Conservation (phyloP, 2,888 invertebrate species). For the Chrysodeixis includens region DNA sequence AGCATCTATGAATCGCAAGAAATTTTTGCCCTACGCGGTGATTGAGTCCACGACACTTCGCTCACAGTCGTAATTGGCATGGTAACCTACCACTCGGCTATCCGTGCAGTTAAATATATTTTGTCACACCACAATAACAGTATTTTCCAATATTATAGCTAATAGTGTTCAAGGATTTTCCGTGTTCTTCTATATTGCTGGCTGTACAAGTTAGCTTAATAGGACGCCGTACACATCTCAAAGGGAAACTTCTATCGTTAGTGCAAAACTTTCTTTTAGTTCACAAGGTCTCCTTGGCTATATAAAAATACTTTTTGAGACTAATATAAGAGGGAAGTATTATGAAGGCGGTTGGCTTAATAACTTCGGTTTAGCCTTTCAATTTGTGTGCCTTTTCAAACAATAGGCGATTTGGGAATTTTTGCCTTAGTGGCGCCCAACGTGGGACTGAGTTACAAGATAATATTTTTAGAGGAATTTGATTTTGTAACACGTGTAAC, state of each 20-base stretch:
- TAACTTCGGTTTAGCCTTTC: not conserved
- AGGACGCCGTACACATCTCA: constrained; percentile 10
- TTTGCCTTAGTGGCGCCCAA: not conserved
- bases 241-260: constrained; percentile 25
- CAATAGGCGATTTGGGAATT: not conserved
- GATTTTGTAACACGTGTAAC: too few species aligned
- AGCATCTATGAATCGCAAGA: too few species aligned
- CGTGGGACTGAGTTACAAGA: not conserved
- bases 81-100: too few species aligned
- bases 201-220: constrained; percentile 2
- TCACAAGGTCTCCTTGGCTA: constrained; percentile 11
- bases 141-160: too few species aligned
- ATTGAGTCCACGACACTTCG: too few species aligned
- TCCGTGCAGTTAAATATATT: too few species aligned
- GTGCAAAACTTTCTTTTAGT: constrained; percentile 8
- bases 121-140: too few species aligned
- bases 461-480: too few species aligned
- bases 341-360: not conserved
- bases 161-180: too few species aligned
- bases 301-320: constrained; percentile 12
- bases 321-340: constrained; percentile 10
- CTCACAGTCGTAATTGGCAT: too few species aligned
- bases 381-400: not conserved
- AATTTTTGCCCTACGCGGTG: too few species aligned
- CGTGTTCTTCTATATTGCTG: too few species aligned